Percentiles rank a stretch among this genome's conserved stretches.
These are phyloP conservation scores for Danio choprae DNA, from an alignment of 2,797 vertebrate species.

Conservation along the genomic window DNA sequence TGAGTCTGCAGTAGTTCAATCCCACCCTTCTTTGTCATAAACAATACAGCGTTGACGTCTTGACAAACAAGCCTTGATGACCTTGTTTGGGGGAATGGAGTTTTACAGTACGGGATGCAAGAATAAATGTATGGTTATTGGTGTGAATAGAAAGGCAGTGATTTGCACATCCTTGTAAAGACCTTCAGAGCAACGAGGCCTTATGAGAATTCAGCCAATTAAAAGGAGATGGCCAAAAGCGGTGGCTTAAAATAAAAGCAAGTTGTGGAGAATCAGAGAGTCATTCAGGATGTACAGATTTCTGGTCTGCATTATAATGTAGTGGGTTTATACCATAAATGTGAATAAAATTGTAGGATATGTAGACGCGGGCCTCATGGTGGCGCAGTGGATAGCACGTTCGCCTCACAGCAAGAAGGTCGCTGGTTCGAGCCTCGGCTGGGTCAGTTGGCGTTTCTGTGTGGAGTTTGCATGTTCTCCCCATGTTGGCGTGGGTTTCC, in stretches of 20 bases:
- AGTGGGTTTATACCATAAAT: background rate
- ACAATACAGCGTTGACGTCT: slow-evolving; percentile 21
- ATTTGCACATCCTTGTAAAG: slow-evolving; percentile 39
- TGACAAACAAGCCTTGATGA: slow-evolving; percentile 48
- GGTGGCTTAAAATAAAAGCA: slow-evolving; percentile 3
- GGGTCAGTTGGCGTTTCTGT: no score
- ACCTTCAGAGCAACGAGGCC: slow-evolving; percentile 18
- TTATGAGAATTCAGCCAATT: slow-evolving; percentile 11
- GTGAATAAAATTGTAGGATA: background rate
- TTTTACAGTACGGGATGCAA: background rate
- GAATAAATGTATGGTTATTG: slow-evolving; percentile 27
- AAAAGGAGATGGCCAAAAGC: slow-evolving; percentile 13
- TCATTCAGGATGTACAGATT: background rate
- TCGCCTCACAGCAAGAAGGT: no score
- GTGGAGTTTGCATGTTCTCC: no score
- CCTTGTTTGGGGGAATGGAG: slow-evolving; percentile 37
- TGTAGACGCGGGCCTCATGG: no score
- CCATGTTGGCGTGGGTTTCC: no score
- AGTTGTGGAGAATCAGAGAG: background rate
- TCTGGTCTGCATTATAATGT: background rate
- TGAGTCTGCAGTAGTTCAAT: slow-evolving; percentile 33
- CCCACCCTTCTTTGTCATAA: slow-evolving; percentile 42
- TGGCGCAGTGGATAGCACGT: no score
- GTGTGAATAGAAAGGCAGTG: slow-evolving; percentile 21
- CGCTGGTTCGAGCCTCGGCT: no score